Conservation (phyloP, 2,888 invertebrate genomes). For the Drosophila robusta region DNA sequence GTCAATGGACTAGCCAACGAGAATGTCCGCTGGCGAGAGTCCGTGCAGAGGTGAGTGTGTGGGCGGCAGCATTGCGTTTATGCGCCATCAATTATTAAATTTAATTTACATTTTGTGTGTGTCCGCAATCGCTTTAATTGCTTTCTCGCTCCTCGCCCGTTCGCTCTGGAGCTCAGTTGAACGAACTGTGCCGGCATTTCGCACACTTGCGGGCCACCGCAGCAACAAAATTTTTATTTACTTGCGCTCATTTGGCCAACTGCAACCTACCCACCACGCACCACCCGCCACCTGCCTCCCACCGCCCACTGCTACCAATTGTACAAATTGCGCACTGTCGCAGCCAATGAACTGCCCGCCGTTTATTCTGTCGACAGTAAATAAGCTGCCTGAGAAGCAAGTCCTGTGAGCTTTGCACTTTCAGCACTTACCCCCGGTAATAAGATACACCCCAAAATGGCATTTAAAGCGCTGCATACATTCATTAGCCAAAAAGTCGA, state of each 20-base stretch:
- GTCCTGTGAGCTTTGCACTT: slow-evolving; percentile 47
- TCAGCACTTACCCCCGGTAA: slow-evolving; percentile 29
- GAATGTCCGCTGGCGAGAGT: slow-evolving; percentile 87
- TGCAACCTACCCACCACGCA: slow-evolving; percentile 20
- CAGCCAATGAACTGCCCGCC: slow-evolving; percentile 66
- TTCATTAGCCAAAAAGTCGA: neutral
- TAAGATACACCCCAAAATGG: slow-evolving; percentile 24
- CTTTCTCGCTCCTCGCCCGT: slow-evolving; percentile 38
- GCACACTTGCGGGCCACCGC: slow-evolving; percentile 64
- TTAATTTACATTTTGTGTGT: slow-evolving; percentile 76
- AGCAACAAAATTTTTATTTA: slow-evolving; percentile 76
- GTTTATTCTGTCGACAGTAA: slow-evolving; percentile 62
- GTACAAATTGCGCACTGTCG: slow-evolving; percentile 55
- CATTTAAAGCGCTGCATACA: slow-evolving; percentile 26
- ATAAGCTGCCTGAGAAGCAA: slow-evolving; percentile 41
- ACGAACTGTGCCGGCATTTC: slow-evolving; percentile 48
- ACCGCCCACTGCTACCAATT: slow-evolving; percentile 41
- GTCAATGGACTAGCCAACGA: slow-evolving; percentile 97
- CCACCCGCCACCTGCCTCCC: neutral
- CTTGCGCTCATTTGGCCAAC: slow-evolving; percentile 64
- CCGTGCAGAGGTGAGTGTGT: slow-evolving; percentile 81
- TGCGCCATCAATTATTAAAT: slow-evolving; percentile 78
- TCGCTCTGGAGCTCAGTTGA: slow-evolving; percentile 39
- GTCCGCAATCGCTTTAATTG: slow-evolving; percentile 73
- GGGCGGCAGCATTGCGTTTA: slow-evolving; percentile 52